Base-by-base conservation (phyloP, 2,888 invertebrate species). In the Agonopterix arenella region DNA sequence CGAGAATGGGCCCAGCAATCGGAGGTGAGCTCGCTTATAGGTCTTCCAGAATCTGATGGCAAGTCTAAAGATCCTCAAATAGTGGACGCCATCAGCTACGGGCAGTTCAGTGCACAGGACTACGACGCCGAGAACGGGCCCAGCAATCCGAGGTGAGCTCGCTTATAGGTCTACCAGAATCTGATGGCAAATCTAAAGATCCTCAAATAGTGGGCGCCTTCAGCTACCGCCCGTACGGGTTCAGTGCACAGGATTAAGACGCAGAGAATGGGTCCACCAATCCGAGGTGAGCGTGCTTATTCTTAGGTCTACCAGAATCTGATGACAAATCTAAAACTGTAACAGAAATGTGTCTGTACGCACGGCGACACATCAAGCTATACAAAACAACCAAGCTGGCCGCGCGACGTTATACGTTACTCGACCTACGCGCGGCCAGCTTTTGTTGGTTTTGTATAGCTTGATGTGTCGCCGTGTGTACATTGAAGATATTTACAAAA, bases 1-100 rank as follows among this genome's bases (percentile, higher is more conserved):
- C 0, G 79, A 90, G 16, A 84, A 82, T 16, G 91, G 91, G 1
- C 84, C 85, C 5, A 88, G 55, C 2, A 82, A 80, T 46, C 83
- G 77, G 0, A 76, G 86, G 88, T 86, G 42, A 55, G 51, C 28
- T 5, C 5, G 18, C 1, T 16, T 16, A 16, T n/a, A n/a, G n/a
- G n/a, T n/a, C n/a, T n/a, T n/a, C n/a, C n/a, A n/a, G n/a, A n/a
- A n/a, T n/a, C n/a, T n/a, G n/a, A n/a, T n/a, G n/a, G n/a, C n/a
- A n/a, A n/a, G n/a, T n/a, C n/a, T n/a, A 84, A 74, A 36, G 91
- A 95, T 67, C 93, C 94, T 0, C 77, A 90, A 54, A 95, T 96
- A 45, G 91, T 95, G 0, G 93, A 94, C 38, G 93, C 93, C 0
- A 78, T 96, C 58, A 94, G 95, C 48, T 95, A 93, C 90, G 90